Conservation (phyloP, 2,888 invertebrate genomes). For the Euspilapteryx auroguttella region DNA sequence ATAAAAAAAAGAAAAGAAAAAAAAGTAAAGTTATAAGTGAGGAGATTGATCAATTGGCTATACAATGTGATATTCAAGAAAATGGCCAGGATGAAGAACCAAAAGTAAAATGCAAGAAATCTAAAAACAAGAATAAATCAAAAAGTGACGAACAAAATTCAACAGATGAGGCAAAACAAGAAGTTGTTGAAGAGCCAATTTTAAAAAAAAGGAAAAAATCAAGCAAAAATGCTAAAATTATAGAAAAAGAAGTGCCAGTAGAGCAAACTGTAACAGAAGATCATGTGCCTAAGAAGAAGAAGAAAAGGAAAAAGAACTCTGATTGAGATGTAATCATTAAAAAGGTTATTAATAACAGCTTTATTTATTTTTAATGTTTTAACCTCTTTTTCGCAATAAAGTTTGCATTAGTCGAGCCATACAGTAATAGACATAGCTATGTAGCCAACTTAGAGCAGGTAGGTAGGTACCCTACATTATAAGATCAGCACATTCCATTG, state of each 20-base stretch:
- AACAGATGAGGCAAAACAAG: neutral
- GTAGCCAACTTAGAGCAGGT: too few species aligned
- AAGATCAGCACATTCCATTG: too few species aligned
- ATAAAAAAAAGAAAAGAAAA: conserved; percentile 16
- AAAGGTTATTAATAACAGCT: too few species aligned
- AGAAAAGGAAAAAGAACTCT: too few species aligned
- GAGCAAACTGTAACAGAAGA: conserved; percentile 12
- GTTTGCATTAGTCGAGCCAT: too few species aligned
- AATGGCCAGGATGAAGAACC: conserved; percentile 6
- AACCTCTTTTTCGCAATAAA: too few species aligned
- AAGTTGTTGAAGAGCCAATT: too few species aligned
- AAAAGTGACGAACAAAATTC: conserved; percentile 2
- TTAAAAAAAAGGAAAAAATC: conserved; percentile 13
- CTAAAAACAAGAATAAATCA: conserved; percentile 5
- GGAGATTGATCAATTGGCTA: conserved; percentile 2
- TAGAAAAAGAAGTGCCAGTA: conserved; percentile 15
- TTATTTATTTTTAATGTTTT: too few species aligned
- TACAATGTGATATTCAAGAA: conserved; percentile 7
- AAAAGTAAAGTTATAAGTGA: conserved; percentile 8
- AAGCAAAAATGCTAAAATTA: conserved; percentile 12
- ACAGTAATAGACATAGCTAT: too few species aligned
- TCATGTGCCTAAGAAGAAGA: conserved; percentile 30
- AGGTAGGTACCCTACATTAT: too few species aligned
- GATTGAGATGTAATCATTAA: too few species aligned
- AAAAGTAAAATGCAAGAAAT: conserved; percentile 6